Conservation (phyloP, 2,113 vertebrate species). For the Saimiri boliviensis region DNA sequence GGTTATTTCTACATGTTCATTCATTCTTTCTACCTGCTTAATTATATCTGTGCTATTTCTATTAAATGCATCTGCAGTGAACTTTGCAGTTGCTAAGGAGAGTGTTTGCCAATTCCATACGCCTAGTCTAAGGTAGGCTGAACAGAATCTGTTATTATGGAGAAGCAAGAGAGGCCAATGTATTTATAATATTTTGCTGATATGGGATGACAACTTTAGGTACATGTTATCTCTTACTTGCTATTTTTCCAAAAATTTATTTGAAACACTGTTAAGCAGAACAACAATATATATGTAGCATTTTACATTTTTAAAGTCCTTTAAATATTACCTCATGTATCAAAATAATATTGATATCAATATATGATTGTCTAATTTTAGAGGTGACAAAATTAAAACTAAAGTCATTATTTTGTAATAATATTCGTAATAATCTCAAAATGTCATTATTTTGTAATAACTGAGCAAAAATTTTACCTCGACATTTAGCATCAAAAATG, state of each 20-base stretch:
- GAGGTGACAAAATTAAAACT: conserved; percentile 7
- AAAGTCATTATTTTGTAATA: not conserved
- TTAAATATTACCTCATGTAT: not conserved
- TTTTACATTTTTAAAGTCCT: not conserved
- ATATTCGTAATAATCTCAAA: not conserved
- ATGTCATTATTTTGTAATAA: not conserved
- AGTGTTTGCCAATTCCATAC: not conserved
- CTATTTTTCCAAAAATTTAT: not conserved
- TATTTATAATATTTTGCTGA: not conserved
- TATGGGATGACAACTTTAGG: not conserved
- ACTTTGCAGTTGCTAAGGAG: not conserved
- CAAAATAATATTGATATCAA: not conserved
- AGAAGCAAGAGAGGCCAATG: not conserved
- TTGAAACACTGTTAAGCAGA: not conserved
- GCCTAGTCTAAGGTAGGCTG: not conserved
- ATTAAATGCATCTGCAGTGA: not conserved
- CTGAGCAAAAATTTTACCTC: not conserved
- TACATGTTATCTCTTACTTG: not conserved
- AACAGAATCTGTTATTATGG: not conserved
- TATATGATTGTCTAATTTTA: conserved; percentile 22
- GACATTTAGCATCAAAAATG: not conserved
- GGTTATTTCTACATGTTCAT: not conserved
- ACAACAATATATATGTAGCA: not conserved
- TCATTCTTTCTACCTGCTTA: not conserved
- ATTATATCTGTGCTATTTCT: not conserved